Evolutionary conservation across 2,888 invertebrate genomes (phyloP).

Genomic region (Drosophila yooni): DNA sequence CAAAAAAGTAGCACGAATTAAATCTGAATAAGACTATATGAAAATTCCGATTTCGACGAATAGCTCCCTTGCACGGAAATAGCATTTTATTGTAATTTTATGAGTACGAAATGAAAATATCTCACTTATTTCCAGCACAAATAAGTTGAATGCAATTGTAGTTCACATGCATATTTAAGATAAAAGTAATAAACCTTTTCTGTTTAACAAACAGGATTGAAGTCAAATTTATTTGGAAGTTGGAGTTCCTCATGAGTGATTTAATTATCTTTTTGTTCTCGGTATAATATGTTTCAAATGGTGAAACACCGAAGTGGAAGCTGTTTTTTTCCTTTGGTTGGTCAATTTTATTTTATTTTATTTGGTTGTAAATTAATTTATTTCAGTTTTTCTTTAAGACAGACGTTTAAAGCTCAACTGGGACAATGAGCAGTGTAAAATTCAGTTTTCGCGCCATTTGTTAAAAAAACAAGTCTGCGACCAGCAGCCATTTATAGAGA

Average conservation of each 20-base stretch:
- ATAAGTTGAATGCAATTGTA: background rate
- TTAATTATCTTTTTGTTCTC: background rate
- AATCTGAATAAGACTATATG: slow-evolving; percentile 13
- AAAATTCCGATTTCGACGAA: slow-evolving; percentile 13
- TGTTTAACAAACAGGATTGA: background rate
- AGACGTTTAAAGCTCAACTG: slow-evolving; percentile 9
- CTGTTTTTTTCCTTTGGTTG: background rate
- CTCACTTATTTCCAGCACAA: background rate
- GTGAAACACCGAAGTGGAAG: background rate
- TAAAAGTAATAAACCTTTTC: background rate
- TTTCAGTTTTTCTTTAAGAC: background rate
- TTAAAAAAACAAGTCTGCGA: slow-evolving; percentile 20
- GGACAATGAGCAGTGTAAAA: slow-evolving; percentile 2
- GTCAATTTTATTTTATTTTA: background rate
- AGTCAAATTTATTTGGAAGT: background rate
- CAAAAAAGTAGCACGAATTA: slow-evolving; percentile 31
- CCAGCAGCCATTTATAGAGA: slow-evolving; percentile 37
- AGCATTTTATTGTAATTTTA: slow-evolving; percentile 15
- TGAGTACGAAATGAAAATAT: slow-evolving; percentile 10
- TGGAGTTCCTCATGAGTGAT: background rate
- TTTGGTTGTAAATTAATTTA: background rate
- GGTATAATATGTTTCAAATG: background rate
- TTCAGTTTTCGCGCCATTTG: slow-evolving; percentile 14
- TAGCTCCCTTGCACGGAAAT: background rate
- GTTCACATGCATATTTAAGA: background rate